Evolutionary conservation across 2,888 invertebrate species (phyloP).

Genomic region (Perizoma flavofasciatum): DNA sequence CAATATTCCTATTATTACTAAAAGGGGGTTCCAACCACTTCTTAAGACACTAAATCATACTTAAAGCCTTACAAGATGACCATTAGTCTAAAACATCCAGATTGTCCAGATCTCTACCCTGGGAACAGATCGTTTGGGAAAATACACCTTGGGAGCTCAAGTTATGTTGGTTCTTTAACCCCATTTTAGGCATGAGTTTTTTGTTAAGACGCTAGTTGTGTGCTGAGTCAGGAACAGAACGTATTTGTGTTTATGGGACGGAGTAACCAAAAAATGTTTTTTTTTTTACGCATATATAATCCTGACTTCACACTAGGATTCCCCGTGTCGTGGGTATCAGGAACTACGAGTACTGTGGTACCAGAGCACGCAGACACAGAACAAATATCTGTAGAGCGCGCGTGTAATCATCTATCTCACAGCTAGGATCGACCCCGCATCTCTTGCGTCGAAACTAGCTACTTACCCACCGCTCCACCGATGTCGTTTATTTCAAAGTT

Average conservation of each 20-base stretch:
- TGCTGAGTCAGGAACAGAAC: constrained; percentile 57
- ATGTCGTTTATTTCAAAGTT: no score
- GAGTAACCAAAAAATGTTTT: no score
- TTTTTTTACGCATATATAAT: no score
- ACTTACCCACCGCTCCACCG: no score
- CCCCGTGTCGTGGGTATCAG: no score
- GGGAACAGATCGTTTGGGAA: neutral
- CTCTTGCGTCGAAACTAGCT: no score
- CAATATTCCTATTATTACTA: constrained; percentile 23
- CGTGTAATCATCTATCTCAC: no score
- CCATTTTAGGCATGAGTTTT: constrained; percentile 51
- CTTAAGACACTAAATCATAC: constrained; percentile 66
- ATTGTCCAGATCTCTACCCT: constrained; percentile 35
- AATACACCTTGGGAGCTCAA: constrained; percentile 32
- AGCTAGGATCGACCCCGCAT: no score
- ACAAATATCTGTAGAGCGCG: no score
- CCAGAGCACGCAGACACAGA: no score
- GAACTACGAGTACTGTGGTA: no score
- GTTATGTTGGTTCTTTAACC: constrained; percentile 48
- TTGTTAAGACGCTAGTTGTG: constrained; percentile 55
- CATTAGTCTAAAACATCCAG: constrained; percentile 48
- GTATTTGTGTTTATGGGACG: constrained; percentile 7
- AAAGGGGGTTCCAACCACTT: constrained; percentile 49
- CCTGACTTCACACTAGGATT: no score
- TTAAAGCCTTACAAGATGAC: constrained; percentile 60